Evolutionary conservation across 2,797 vertebrate genomes (phyloP), one percentile per base, ranked within the genome.

Genomic region (Psittacula derbiana): DNA sequence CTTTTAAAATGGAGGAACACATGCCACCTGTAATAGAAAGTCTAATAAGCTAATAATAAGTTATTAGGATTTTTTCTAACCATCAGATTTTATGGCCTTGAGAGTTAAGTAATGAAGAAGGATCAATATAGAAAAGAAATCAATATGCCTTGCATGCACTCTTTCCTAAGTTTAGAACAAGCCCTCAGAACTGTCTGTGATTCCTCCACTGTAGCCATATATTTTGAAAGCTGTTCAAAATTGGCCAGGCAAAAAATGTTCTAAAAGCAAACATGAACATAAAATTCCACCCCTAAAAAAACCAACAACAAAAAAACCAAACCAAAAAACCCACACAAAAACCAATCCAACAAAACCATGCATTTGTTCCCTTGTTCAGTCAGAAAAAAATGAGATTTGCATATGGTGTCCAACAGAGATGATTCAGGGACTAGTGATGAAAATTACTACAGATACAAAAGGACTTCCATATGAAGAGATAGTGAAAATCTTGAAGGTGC

Each of bases 41-140:
- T 90, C 28, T 88, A 80, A 74, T 92, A 84, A 75, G 57, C 36
- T 81, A 81, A 69, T 72, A 75, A 53, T 36, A 46, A 49, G 47
- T 55, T 84, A 70, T 72, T 60, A 87, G 43, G 75, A 20, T 67
- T 82, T 88, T 94, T 92, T 82, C 55, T 64, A 67, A 61, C 71
- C 24, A 57, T 60, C 67, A 85, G 44, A 33, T 91, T 95, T 91
- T 87, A 78, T 78, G 41, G 53, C 30, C 49, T 92, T 87, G 36
- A 91, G 79, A 92, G 64, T 89, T 94, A 95, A 91, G 58, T 90
- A 92, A 92, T 86, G 85, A 90, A 80, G 72, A 80, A 84, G 46
- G 40, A 93, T 93, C 85, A 7, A 86, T 93, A 72, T 6, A 85
- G 72, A 72, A 89, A 89, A 85, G 33, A 95, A 93, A 92, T 95